Evolutionary conservation across 2,888 invertebrate species (phyloP), one percentile per base, ranked within the genome.

Genomic region (Nowickia ferox): DNA sequence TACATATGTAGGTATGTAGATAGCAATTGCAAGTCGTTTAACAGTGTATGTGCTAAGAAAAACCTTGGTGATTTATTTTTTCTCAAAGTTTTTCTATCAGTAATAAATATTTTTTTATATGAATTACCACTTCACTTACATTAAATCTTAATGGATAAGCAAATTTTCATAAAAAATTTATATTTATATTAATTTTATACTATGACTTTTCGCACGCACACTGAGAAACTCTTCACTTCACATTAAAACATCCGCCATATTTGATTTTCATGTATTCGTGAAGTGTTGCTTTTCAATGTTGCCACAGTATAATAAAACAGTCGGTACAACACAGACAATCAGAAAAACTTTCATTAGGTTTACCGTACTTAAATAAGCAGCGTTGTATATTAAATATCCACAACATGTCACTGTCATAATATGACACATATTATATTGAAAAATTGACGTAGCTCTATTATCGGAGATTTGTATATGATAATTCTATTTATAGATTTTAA

Each of bases 201-300:
- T 69, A 81, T 81, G 71, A 83, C 86, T 86, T 86, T 84, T 86
- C 79, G 86, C 83, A 79, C 86, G 65, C 86, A 86, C 79, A 86
- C 86, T 83, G 85, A 84, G 53, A 86, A 86, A 86, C 79, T 76
- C 75, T 80, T 76, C 83, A 86, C 79, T 86, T 86, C 83, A 86
- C 75, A 83, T 76, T 80, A 80, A 80, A 72, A 79, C 76, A 81
- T 84, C 79, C 86, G 86, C 86, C 86, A 86, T 86, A 83, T 86
- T 86, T 86, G 83, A 86, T 86, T 86, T 86, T 84, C 83, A 78
- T 78, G 61, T 84, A 84, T 84, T 84, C 83, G 66, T 78, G 72
- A 84, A 84, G 59, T 72, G 53, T 78, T 77, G 65, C 71, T 83
- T 9, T 13, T 44, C 4, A 15, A 65, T 65, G 59, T 15, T 86